Percentiles rank a stretch among this genome's conserved stretches.
These are phyloP conservation scores for Labeo rohita DNA, from an alignment of 2,113 vertebrate species.

Conservation along the genomic window DNA sequence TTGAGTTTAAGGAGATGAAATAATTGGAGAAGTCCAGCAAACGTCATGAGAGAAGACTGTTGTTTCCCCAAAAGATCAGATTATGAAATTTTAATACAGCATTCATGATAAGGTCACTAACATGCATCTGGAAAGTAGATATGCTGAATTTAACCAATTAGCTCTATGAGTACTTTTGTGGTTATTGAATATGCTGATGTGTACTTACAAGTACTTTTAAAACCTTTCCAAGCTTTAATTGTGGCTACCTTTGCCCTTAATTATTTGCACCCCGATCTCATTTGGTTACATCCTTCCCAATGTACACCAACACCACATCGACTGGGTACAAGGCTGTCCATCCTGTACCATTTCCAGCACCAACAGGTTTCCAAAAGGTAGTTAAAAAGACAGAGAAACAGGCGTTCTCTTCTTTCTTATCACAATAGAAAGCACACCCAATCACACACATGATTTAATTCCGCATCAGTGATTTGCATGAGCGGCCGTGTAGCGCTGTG, in stretches of 20 bases:
- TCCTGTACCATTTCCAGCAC: conserved; percentile 20
- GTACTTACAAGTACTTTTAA: not conserved
- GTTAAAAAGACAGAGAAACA: conserved; percentile 16
- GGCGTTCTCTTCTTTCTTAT: conserved; percentile 14
- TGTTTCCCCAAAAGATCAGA: not conserved
- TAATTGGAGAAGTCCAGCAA: not conserved
- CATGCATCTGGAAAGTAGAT: not conserved
- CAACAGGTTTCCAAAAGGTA: conserved; percentile 40
- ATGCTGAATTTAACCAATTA: not conserved
- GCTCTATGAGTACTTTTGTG: not conserved
- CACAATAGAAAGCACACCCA: conserved; percentile 44
- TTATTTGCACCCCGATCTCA: not conserved
- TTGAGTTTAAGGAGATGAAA: not conserved
- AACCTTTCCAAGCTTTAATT: not conserved
- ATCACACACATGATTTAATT: conserved; percentile 53
- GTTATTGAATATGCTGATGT: too few relatives aligned
- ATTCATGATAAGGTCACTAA: not conserved
- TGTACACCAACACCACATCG: not conserved
- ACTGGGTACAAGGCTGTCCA: not conserved
- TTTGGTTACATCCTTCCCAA: not conserved
- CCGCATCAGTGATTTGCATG: conserved; percentile 54
- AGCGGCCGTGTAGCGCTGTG: conserved; percentile 53
- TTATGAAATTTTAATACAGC: not conserved
- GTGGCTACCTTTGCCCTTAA: not conserved
- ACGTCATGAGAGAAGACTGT: not conserved